A percentile compares a stretch with the other conserved stretches of the same genome.
These are phyloP conservation scores for Arbacia lixula DNA, from an alignment of 53 echinoderm and acorn worm species.

Conservation along the genomic window DNA sequence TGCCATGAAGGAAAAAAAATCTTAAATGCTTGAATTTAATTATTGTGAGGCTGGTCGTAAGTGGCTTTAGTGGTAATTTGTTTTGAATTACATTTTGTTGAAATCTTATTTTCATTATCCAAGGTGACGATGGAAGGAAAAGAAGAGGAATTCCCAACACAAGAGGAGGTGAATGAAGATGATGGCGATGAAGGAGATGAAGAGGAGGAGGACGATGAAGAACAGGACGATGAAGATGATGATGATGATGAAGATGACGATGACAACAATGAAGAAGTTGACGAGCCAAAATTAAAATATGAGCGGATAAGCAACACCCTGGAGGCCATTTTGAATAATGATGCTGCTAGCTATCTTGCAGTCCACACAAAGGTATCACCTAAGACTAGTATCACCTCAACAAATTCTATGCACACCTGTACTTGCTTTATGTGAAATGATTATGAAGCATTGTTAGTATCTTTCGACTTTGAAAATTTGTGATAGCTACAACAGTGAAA, in stretches of 20 bases:
- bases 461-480: too few relatives aligned
- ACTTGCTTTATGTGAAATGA: too few relatives aligned
- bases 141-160: background rate
- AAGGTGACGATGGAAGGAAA: background rate
- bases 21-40: too few relatives aligned
- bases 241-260: constrained; percentile 61
- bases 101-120: too few relatives aligned
- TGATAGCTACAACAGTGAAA: too few relatives aligned
- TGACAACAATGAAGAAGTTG: constrained; percentile 59
- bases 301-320: constrained; percentile 91
- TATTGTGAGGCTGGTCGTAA: too few relatives aligned
- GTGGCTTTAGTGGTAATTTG: too few relatives aligned
- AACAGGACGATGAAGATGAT: constrained; percentile 62
- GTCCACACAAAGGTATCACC: constrained; percentile 87
- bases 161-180: constrained; percentile 31
- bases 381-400: too few relatives aligned
- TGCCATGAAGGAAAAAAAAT: too few relatives aligned
- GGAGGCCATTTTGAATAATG: constrained; percentile 79
- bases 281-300: constrained; percentile 96
- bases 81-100: background rate
- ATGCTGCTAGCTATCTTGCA: constrained; percentile 95
- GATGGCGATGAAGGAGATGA: constrained; percentile 43
- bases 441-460: too few relatives aligned
- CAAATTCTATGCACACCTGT: too few relatives aligned
- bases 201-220: constrained; percentile 75